These are phyloP conservation scores for Magallana nippona DNA, from an alignment of 2,888 invertebrate genomes.

Conservation along the genomic window DNA sequence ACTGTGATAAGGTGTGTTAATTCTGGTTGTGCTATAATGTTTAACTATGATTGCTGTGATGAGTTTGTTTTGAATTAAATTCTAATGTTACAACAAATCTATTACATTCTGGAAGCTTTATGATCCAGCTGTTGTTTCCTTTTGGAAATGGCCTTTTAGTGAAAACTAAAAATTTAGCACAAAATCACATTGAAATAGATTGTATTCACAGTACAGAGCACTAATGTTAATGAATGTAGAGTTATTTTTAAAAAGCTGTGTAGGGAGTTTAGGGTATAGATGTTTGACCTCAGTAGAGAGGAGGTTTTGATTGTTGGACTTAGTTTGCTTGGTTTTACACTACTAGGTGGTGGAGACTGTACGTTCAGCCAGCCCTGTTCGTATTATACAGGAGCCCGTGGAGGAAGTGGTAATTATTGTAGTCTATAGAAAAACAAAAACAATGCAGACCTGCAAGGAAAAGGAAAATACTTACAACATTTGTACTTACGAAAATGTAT, in stretches of 20 bases:
- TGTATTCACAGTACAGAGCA: not conserved
- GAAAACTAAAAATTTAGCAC: too few relatives aligned
- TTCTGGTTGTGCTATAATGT: too few relatives aligned
- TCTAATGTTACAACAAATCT: not conserved
- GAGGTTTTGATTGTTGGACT: not conserved
- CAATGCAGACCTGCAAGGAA: not conserved
- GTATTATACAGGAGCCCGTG: slow-evolving; percentile 22
- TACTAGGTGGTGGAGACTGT: slow-evolving; percentile 30
- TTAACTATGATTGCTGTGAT: too few relatives aligned
- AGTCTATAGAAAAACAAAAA: not conserved
- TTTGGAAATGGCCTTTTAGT: too few relatives aligned
- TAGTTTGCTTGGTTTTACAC: not conserved
- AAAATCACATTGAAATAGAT: not conserved
- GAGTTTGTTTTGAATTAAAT: not conserved
- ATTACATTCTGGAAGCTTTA: too few relatives aligned
- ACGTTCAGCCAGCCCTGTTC: slow-evolving; percentile 34
- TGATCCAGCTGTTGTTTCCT: too few relatives aligned
- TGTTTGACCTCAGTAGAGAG: not conserved
- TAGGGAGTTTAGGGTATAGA: not conserved
- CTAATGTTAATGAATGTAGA: not conserved
- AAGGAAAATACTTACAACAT: too few relatives aligned
- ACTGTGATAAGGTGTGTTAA: not conserved
- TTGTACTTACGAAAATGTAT: too few relatives aligned
- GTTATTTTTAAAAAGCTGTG: not conserved
- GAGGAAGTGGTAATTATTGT: slow-evolving; percentile 30